Conservation (phyloP, 2,888 invertebrate species). For the Aporophyla lueneburgensis region DNA sequence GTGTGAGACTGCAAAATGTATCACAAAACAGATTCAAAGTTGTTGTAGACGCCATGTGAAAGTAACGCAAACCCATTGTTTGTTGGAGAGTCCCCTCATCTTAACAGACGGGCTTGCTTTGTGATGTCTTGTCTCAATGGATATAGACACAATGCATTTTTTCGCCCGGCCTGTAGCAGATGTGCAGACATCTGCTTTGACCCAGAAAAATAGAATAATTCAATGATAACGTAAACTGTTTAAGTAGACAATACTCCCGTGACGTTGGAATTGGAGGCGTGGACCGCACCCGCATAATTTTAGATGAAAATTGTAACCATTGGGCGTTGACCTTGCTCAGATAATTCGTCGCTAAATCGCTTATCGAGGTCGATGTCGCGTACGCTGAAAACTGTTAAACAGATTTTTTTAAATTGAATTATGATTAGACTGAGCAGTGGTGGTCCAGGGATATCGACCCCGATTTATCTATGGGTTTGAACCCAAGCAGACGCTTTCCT, state of each 20-base stretch:
- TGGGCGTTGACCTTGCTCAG: constrained; percentile 58
- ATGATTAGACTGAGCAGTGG: neutral
- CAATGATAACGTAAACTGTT: constrained; percentile 1
- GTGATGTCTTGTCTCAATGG: neutral
- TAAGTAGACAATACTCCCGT: constrained; percentile 17
- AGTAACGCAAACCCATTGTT: constrained; percentile 18
- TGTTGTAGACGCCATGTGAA: neutral
- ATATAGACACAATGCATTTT: constrained; percentile 9
- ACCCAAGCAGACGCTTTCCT: no score
- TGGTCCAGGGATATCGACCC: no score
- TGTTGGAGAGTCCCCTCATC: neutral
- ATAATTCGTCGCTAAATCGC: constrained; percentile 42
- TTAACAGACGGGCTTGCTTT: neutral
- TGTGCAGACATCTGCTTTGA: constrained; percentile 20
- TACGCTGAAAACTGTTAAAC: constrained; percentile 20
- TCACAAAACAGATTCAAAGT: neutral
- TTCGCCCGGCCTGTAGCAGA: neutral
- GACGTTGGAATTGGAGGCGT: constrained; percentile 22
- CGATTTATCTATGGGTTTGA: no score
- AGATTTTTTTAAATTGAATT: neutral
- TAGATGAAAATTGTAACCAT: constrained; percentile 42
- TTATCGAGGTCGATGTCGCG: constrained; percentile 37
- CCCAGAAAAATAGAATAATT: neutral
- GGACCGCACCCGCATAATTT: constrained; percentile 53
- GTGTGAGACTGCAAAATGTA: neutral